Evolutionary conservation across 1,140 invertebrate species (phyloP), one percentile per base, ranked within the genome.

Genomic region (Apis laboriosa): DNA sequence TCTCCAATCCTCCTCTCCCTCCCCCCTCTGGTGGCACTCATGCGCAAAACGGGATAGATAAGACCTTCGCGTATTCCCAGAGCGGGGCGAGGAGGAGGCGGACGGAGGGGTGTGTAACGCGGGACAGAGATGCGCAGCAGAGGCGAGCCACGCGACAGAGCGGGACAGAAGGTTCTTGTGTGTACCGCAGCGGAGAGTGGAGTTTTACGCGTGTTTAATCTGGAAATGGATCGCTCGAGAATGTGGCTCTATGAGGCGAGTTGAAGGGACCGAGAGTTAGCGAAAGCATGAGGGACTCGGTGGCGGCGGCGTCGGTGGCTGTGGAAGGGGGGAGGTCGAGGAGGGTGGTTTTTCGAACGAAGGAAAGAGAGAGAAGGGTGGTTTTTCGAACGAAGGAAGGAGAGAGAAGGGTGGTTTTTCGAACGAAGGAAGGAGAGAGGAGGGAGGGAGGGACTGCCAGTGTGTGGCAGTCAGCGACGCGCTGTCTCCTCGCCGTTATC

Each of bases 131-230:
- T 68, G 28, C 28, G 28, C 28, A 28, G 28, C 28, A 73, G 60
- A 60, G 58, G 70, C 43, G 28, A 21, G 56, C 56, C 34, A 73
- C 56, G 81, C 34, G 74, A 84, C 49, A 71, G 84, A 84, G 68
- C 79, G 80, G 78, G 77, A 75, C 81, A 75, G 79, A 43, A 88
- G 85, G 87, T 86, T 90, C 86, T 89, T 89, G 88, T 90, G 78
- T 91, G 84, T 87, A 89, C 86, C 84, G 85, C 79, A 86, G 76
- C 80, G 89, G 86, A 92, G 90, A 92, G 91, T 87, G 72, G 84
- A 91, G 90, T 93, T 93, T 93, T 92, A 93, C 91, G 92, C 92
- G 92, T 92, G 90, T 93, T 94, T 93, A 93, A 94, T 93, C 92
- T 94, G 89, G 90, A 93, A 94, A 93, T 93, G 92, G 93, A 93